Conservation (phyloP, 2,797 vertebrate genomes). For the Momotus momota region DNA sequence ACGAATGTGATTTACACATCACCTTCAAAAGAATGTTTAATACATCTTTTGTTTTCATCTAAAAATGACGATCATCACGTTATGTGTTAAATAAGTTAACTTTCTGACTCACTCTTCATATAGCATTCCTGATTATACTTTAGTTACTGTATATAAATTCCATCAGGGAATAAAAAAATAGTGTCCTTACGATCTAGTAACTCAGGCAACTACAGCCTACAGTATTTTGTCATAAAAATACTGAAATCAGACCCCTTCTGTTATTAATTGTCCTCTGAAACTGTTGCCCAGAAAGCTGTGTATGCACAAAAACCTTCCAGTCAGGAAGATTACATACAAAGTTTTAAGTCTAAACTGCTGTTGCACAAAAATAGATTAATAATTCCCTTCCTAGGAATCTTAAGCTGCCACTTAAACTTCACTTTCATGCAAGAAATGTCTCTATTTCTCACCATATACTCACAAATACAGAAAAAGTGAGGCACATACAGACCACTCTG, state of each 20-base stretch:
- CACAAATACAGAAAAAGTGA: background rate
- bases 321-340: background rate
- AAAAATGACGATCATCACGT: constrained; percentile 64
- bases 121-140: constrained; percentile 78
- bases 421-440: background rate
- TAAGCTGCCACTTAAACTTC: background rate
- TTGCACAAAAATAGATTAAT: background rate
- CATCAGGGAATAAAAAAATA: background rate
- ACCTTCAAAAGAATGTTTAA: constrained; percentile 68
- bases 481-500: background rate
- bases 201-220: background rate
- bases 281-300: background rate
- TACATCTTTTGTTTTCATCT: constrained; percentile 74
- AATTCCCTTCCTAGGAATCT: background rate
- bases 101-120: constrained; percentile 79
- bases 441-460: background rate
- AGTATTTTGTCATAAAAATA: background rate
- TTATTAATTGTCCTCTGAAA: background rate
- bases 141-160: constrained; percentile 55
- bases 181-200: background rate
- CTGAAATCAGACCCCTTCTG: background rate
- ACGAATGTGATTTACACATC: constrained; percentile 82
- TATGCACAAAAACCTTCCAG: background rate
- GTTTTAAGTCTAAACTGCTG: background rate
- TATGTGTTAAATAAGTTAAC: constrained; percentile 81